Evolutionary conservation across 2,113 vertebrate species (phyloP), one percentile per base, ranked within the genome.

Genomic region (Bothrops jararaca): DNA sequence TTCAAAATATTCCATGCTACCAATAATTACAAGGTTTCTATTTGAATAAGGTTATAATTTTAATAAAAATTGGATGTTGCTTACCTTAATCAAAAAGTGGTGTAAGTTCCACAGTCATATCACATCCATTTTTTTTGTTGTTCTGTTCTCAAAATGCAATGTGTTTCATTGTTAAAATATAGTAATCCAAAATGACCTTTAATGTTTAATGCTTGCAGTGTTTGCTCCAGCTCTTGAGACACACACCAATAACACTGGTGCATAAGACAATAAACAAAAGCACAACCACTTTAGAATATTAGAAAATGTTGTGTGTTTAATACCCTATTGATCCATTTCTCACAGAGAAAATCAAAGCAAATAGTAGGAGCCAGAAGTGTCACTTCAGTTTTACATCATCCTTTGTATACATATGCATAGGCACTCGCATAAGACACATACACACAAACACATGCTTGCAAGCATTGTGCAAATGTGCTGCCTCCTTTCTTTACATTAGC

Each of bases 161-260:
- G 13, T 20, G 91, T 95, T 93, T 91, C 86, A 53, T 45, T 95
- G 13, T 15, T 85, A 91, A 91, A 3, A 86, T 74, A 86, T 26
- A 91, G 0, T 6, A 48, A 88, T 94, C 92, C 86, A 18, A 57
- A 50, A 64, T 91, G 2, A 86, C 56, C 80, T 80, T 87, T 90
- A 93, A 91, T 86, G 58, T 0, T 24, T 85, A 86, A 45, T 94
- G 13, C 20, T 85, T 42, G 13, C 10, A 89, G 10, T 5, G 0
- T 54, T 85, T 92, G 4, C 64, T 91, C 92, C 80, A 90, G 1
- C 6, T 20, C 18, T 91, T 91, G 88, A 93, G 5, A 10, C 53
- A 39, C 29, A 69, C 34, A 3, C 15, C 91, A 74, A n/a, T 8
- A 29, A 13, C 8, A 87, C 23, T 53, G 88, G 18, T 22, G 42